These are phyloP conservation scores for Mustela erminea DNA, from an alignment of 2,797 vertebrate genomes.

Conservation along the genomic window DNA sequence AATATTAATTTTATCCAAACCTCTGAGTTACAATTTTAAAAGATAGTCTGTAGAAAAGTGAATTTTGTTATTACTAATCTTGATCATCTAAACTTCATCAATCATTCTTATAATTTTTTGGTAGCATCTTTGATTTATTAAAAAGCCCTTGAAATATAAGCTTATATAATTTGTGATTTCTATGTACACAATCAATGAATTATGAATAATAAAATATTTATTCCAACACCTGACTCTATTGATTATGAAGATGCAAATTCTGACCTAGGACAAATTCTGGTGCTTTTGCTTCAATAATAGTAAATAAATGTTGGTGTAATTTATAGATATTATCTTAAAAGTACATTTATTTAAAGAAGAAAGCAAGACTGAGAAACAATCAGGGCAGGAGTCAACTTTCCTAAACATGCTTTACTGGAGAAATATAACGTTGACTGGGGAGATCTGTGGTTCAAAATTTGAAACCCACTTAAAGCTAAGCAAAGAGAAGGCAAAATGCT, in stretches of 20 bases:
- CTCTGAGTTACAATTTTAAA: conserved; percentile 2
- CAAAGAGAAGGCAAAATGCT: not conserved
- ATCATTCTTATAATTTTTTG: not conserved
- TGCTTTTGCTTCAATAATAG: not conserved
- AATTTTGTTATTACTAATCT: not conserved
- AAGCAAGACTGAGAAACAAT: not conserved
- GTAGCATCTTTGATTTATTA: conserved; percentile 12
- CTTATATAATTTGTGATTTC: not conserved
- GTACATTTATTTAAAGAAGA: conserved; percentile 21
- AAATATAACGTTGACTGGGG: not conserved
- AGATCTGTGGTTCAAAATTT: not conserved
- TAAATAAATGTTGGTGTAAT: not conserved
- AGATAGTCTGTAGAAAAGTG: not conserved
- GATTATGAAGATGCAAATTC: not conserved
- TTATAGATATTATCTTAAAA: not conserved
- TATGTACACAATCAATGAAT: not conserved
- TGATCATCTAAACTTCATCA: not conserved
- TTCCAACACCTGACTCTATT: not conserved
- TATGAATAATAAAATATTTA: not conserved
- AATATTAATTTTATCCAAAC: not conserved
- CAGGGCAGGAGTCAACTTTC: not conserved
- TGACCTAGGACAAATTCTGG: not conserved
- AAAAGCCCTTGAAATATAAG: not conserved
- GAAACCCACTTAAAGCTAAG: conserved; percentile 33
- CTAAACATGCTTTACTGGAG: not conserved